Evolutionary conservation across 2,888 invertebrate species (phyloP).

Genomic region (Nomada hirtipes): DNA sequence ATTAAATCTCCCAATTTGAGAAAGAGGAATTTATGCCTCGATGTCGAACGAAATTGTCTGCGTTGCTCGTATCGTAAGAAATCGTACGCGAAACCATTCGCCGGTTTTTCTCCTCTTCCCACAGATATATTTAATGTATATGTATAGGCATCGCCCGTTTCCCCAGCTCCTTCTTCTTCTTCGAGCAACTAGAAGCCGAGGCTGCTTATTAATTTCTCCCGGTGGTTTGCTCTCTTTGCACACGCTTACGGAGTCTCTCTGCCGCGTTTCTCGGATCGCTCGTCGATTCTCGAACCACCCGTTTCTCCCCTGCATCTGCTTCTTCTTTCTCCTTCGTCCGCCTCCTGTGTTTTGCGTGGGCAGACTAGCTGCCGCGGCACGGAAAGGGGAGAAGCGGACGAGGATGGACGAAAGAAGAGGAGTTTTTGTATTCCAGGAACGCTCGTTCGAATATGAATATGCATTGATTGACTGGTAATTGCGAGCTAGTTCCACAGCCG

Average conservation of each 20-base stretch:
- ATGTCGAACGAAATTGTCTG: conserved; percentile 4
- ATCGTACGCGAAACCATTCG: conserved; percentile 25
- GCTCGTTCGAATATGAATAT: conserved; percentile 74
- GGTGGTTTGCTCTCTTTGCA: conserved; percentile 68
- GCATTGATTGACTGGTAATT: conserved; percentile 77
- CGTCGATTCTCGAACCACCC: conserved; percentile 62
- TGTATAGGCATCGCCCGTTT: conserved; percentile 13
- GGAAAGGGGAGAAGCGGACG: conserved; percentile 34
- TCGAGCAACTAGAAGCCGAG: conserved; percentile 44
- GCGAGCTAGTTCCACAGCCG: conserved; percentile 68
- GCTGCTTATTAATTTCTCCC: conserved; percentile 71
- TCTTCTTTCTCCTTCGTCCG: conserved; percentile 46
- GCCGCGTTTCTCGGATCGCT: conserved; percentile 72
- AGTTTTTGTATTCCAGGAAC: conserved; percentile 73
- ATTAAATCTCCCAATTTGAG: conserved; percentile 11
- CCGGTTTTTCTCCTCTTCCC: background rate
- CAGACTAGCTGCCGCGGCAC: conserved; percentile 49
- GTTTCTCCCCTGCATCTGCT: conserved; percentile 14
- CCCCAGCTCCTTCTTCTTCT: conserved; percentile 9
- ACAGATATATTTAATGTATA: no score
- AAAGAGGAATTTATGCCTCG: background rate
- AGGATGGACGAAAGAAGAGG: conserved; percentile 8
- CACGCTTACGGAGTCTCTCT: conserved; percentile 69
- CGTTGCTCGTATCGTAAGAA: conserved; percentile 8
- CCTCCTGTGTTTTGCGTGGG: conserved; percentile 46